Evolutionary conservation across 2,113 vertebrate genomes (phyloP).

Genomic region (Pachycephala philippinensis): DNA sequence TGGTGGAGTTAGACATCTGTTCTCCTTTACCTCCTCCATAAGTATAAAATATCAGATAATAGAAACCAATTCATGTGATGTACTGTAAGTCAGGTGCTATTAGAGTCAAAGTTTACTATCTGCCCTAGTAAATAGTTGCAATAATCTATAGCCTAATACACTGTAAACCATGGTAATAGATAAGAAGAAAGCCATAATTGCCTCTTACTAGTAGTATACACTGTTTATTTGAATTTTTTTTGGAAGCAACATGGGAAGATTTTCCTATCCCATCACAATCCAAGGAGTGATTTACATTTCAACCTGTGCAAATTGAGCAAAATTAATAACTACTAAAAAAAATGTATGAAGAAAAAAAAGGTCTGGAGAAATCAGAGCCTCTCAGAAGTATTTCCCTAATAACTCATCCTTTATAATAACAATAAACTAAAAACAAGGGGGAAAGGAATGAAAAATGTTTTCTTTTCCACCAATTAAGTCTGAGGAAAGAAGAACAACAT

Average conservation of each 20-base stretch:
- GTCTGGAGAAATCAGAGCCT: background rate
- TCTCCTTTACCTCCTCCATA: background rate
- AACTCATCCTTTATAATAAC: background rate
- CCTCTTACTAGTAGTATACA: background rate
- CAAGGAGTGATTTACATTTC: background rate
- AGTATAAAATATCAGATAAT: constrained; percentile 7
- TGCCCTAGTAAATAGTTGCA: background rate
- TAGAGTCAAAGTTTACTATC: constrained; percentile 34
- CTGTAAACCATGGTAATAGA: background rate
- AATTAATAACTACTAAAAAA: background rate
- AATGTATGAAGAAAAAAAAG: background rate
- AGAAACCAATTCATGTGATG: constrained; percentile 17
- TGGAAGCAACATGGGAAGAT: background rate
- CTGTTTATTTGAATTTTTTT: background rate
- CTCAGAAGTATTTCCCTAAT: background rate
- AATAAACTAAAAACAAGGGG: background rate
- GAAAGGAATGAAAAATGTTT: background rate
- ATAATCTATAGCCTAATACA: constrained; percentile 17
- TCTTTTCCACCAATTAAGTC: background rate
- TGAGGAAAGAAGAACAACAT: background rate
- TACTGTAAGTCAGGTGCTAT: constrained; percentile 27
- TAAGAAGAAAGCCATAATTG: background rate
- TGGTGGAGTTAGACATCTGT: background rate
- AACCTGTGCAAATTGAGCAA: background rate
- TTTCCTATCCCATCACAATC: background rate